Base-by-base conservation (phyloP, 2,888 invertebrate genomes). In the Notodonta dromedarius region DNA sequence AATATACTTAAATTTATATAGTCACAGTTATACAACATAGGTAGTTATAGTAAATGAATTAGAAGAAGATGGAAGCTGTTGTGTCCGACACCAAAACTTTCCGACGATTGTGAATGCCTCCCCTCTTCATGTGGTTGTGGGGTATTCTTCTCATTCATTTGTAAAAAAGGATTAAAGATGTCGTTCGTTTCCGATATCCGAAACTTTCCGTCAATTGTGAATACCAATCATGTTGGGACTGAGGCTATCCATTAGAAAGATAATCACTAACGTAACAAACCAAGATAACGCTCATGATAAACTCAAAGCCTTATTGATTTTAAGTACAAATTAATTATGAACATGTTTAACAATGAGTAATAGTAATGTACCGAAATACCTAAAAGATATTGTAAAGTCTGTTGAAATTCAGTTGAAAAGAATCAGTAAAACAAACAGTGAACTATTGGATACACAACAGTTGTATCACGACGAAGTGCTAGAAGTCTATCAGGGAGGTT, bases 401-500 rank as follows among this genome's bases (percentile, higher is more conserved):
- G 63, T 91, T 4, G 51, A 67, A 16, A 59, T 71, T 12, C 87
- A 88, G 66, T 65, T 93, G 13, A 83, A 85, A 66, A 39, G 61
- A 7, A 53, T 91, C 4, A 84, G 83, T 69, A 82, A 78, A 59
- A 67, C 80, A 12, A 69, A 77, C 50, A 82, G 82, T 68, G 85
- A 88, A 65, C 57, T 92, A 66, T 68, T 88, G 53, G 88, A 87
- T 70, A 78, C 70, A 32, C 85, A 84, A 67, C 90, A 92, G 66
- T 5, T 74, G n/a, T 80, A 89, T 63, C 61, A 67, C 32, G 92
- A 93, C 73, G 71, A 87, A 76, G 67, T 89, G 57, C 71, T 93
- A 4, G 69, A 87, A 78, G 92, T 92, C 62, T 92, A 89, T 70
- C 82, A 78, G 73, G 84, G 89, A 66, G 93, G 88, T 12, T 90